Evolutionary conservation across 2,113 vertebrate species (phyloP), one percentile per base, ranked within the genome.

Genomic region (Gallinago undulata): DNA sequence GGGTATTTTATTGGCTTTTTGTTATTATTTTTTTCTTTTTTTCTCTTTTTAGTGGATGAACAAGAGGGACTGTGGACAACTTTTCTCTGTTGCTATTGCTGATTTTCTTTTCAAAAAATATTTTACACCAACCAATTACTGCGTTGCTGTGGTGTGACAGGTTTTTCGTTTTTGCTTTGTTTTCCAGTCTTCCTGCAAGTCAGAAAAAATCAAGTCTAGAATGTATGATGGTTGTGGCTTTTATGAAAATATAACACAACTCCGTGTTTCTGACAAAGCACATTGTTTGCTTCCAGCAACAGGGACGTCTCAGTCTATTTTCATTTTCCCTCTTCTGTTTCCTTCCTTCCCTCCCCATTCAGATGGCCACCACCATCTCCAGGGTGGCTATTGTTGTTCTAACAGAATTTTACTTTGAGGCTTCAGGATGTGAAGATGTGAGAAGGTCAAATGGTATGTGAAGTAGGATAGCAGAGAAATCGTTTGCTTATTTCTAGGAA

Each of bases 241-340:
- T 90, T 79, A 70, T 66, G 64, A 84, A 94, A 88, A 94, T 75
- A 57, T 19, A 75, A 45, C 22, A 11, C 27, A 68, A 13, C 24
- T 79, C 69, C 18, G 7, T 67, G 66, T 81, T 97, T 92, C 94
- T 96, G 89, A 93, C 80, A 91, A 90, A 97, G 41, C 48, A 60
- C 30, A 13, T 82, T 57, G 81, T 87, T 80, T 84, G 23, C 75
- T 73, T 74, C 60, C 30, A 77, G 77, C 45, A 93, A 28, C 64
- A 39, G 69, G 63, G 56, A 88, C 21, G 3, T 47, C 75, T 86
- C 57, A 31, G 51, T 64, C 87, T 85, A 72, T 85, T 96, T 94
- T 79, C 75, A 92, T 63, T 37, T 59, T 90, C 31, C 17, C 10
- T 93, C 35, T 92, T 53, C 76, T 84, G 19, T 28, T 89, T 8